A percentile compares a stretch with the other conserved stretches of the same genome.
Evolutionary conservation across 2,113 vertebrate species (phyloP).

Genomic region (Baryphthengus martii): DNA sequence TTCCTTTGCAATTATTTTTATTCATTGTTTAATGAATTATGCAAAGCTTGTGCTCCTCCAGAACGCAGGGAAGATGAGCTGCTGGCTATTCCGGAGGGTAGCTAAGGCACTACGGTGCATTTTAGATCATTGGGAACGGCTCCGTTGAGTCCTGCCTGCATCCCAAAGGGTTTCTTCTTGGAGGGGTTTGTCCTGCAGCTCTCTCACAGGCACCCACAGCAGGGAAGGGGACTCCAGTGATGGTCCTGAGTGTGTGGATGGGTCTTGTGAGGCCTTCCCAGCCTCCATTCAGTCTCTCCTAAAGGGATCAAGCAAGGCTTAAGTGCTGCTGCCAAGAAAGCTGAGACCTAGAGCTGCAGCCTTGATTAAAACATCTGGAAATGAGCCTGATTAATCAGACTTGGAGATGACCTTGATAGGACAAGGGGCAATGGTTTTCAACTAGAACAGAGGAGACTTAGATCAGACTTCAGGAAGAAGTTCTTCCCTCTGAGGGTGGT

Average conservation of each 20-base stretch:
- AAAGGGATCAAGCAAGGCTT: not conserved
- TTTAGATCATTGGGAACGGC: accelerated
- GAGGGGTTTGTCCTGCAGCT: not conserved
- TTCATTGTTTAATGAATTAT: not conserved
- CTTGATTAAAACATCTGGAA: not conserved
- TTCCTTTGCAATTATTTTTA: not conserved
- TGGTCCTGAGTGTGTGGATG: not conserved
- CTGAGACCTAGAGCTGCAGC: not conserved
- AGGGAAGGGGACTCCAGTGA: not conserved
- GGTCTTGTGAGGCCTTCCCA: not conserved
- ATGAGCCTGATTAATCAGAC: too few species aligned
- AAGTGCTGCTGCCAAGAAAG: not conserved
- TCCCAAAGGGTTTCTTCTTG: not conserved
- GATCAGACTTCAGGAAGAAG: too few species aligned
- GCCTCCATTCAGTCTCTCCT: not conserved
- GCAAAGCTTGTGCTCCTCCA: not conserved
- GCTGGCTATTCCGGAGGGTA: not conserved
- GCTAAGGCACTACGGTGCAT: accelerated
- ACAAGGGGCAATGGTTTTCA: too few species aligned
- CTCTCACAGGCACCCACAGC: not conserved
- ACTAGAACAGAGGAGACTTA: too few species aligned
- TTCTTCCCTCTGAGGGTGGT: too few species aligned
- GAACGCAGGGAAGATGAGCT: not conserved
- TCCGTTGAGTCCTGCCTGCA: not conserved
- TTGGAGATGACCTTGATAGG: too few species aligned